Evolutionary conservation across 2,888 invertebrate genomes (phyloP), one percentile per base, ranked within the genome.

Genomic region (Ypsolopha sequella): DNA sequence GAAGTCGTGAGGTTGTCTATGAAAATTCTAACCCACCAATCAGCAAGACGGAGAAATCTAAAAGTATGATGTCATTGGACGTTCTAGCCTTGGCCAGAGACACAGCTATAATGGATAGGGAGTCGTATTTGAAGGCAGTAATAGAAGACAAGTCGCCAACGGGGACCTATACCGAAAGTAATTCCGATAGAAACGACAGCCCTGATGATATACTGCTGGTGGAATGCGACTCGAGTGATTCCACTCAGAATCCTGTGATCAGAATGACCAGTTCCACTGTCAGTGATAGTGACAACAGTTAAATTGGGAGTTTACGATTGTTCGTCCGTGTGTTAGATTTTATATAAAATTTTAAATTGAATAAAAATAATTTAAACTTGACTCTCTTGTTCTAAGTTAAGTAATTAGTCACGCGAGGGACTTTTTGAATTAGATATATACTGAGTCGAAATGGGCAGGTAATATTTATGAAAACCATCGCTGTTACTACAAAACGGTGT

Each of bases 1-100:
- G 70, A 1, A 84, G 84, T 50, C 71, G 84, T 1, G 85, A 85
- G 52, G 70, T 74, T 0, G 68, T 85, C 1, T 80, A 66, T 50
- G 84, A 85, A 38, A 66, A 68, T 3, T 60, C 59, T 0, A 76
- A 75, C 54, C 76, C 74, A 39, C 77, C 82, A 7, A 76, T 84
- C 1, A 70, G 64, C 33, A 76, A 69, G 52, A 66, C 69, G 1
- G 86, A 85, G 41, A 84, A 80, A 49, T 86, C 81, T 0, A 84
- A 85, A 57, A 81, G 81, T 55, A 86, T 86, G 86, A 85, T 86
- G 86, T 86, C 86, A 0, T 55, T 86, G 38, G 86, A 86, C 41
- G 86, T 86, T 0, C 60, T 86, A 0, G 80, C 86, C 24, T 53
- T 86, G 34, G 85, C 86, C 0, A 65, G 85, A 41, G 86, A 86